These are phyloP conservation scores for Rhabdophis nuchalis DNA, from an alignment of 2,797 vertebrate genomes.

Conservation along the genomic window DNA sequence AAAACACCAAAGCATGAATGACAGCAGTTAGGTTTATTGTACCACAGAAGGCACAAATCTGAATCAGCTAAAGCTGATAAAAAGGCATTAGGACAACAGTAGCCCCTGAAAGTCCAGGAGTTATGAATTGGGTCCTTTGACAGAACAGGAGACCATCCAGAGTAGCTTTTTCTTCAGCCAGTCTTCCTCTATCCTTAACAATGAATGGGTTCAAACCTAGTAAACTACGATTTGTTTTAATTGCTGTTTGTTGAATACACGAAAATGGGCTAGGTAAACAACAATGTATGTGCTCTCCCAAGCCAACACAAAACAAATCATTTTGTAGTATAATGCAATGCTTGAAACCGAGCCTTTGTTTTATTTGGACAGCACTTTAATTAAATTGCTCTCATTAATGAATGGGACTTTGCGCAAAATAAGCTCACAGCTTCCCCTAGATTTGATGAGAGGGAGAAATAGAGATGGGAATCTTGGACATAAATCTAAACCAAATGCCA, in stretches of 20 bases:
- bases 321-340: background rate
- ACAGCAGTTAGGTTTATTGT: no score
- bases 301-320: background rate
- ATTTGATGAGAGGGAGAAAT: background rate
- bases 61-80: background rate
- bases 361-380: background rate
- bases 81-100: background rate
- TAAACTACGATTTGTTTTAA: background rate
- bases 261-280: background rate
- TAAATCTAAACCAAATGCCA: background rate
- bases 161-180: background rate
- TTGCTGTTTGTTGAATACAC: background rate
- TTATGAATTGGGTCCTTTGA: background rate
- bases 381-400: background rate
- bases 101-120: background rate
- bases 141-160: background rate
- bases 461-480: background rate
- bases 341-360: background rate
- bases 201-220: background rate
- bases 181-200: background rate
- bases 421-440: background rate
- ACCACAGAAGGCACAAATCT: no score
- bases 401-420: background rate
- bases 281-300: background rate
- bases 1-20: background rate